Evolutionary conservation across 2,113 vertebrate species (phyloP), one percentile per base, ranked within the genome.

Genomic region (Brachyistius frenatus): DNA sequence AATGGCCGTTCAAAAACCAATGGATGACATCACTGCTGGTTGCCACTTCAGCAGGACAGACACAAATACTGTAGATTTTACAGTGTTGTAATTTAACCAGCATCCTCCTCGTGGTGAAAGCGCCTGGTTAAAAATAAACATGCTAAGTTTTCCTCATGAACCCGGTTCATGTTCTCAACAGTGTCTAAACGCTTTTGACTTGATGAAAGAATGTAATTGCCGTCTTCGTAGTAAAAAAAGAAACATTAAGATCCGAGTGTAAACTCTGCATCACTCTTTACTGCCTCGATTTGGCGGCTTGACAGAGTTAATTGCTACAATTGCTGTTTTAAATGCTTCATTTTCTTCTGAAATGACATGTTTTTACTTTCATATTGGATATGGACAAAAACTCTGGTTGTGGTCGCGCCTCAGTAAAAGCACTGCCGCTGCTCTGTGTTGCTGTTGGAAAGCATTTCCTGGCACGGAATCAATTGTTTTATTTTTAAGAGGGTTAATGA

Each of bases 401-500:
- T 6, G 35, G 58, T 23, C 36, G 5, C n/a, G 50, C 60, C 54
- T 76, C 46, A 0, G 61, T 41, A 10, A 23, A 13, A 73, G 37
- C 41, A 23, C 49, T 3, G 8, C 1, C 67, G 14, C 32, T n/a
- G 73, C 55, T 61, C 41, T 35, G 47, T 50, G 2, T 32, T 70
- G 74, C 56, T 66, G 65, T 23, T 50, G 53, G 78, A 69, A 74
- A 52, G 52, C 47, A 66, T 46, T 76, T 85, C 16, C 68, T 67
- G 73, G 69, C 76, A 14, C 32, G 11, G 31, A 65, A 57, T 80
- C 76, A 69, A 23, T 33, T 53, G 32, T 62, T 86, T 84, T 76
- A 71, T 8, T 83, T 76, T 79, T 56, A 71, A 78, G 68, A 76
- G 58, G 7, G 71, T 69, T 88, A 85, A 80, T 88, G 81, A 78